Evolutionary conservation across 2,113 vertebrate genomes (phyloP).

Genomic region (Burhinus oedicnemus): DNA sequence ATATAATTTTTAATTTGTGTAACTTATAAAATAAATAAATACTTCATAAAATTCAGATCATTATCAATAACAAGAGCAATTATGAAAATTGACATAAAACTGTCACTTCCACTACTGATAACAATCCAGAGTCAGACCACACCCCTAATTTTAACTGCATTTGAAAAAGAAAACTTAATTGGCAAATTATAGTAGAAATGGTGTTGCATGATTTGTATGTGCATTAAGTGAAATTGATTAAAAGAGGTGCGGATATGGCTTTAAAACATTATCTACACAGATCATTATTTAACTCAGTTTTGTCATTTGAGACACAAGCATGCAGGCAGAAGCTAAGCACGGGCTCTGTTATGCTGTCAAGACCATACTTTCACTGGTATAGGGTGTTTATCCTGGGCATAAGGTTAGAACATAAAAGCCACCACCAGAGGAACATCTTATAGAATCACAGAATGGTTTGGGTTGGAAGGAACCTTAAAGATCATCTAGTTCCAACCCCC

Average conservation of each 20-base stretch:
- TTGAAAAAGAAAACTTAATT: not conserved
- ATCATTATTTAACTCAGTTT: not conserved
- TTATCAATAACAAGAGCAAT: not conserved
- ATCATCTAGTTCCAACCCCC: not conserved
- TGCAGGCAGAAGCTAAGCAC: not conserved
- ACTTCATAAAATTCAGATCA: not conserved
- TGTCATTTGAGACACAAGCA: not conserved
- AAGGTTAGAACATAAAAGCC: not conserved
- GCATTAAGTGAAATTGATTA: not conserved
- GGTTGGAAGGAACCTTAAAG: not conserved
- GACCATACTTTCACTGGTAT: not conserved
- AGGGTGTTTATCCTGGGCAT: not conserved
- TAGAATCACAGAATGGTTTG: not conserved
- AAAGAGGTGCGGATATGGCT: not conserved
- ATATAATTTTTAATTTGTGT: not conserved
- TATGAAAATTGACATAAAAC: not conserved
- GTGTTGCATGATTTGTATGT: not conserved
- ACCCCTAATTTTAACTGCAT: not conserved
- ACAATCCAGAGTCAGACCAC: not conserved
- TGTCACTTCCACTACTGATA: not conserved
- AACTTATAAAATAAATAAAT: not conserved
- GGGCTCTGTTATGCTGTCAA: rapidly evolving
- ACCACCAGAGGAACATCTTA: not conserved
- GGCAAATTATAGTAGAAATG: not conserved
- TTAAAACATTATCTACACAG: not conserved